Evolutionary conservation across 2,888 invertebrate species (phyloP).

Genomic region (Tetranychus truncatus): DNA sequence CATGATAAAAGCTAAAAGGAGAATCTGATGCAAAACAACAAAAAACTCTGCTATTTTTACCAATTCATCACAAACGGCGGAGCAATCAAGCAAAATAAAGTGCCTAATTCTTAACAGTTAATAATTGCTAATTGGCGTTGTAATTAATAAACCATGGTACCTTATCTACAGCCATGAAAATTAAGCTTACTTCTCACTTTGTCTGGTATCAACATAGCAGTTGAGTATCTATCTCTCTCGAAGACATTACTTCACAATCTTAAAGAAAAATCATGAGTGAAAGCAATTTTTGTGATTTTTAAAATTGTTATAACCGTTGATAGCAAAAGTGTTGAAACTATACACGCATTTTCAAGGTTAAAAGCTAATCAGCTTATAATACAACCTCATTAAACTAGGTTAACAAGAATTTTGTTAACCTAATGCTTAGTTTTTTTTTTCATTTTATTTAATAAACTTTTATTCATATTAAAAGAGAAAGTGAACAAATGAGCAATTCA

Average conservation of each 20-base stretch:
- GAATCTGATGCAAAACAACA: not conserved
- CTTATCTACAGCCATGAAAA: not conserved
- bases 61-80: not conserved
- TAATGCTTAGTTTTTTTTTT: not conserved
- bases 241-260: not conserved
- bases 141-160: not conserved
- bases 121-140: not conserved
- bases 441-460: not conserved
- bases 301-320: not conserved
- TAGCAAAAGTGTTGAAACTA: not conserved
- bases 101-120: conserved; percentile 1
- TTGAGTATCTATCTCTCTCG: not conserved
- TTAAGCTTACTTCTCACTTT: not conserved
- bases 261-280: not conserved
- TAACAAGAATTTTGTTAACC: not conserved
- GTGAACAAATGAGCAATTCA: not conserved
- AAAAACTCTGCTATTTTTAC: not conserved
- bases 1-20: not conserved
- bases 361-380: not conserved
- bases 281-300: not conserved
- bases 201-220: not conserved
- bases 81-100: not conserved
- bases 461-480: not conserved
- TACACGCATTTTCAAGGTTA: not conserved
- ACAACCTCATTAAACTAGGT: not conserved